Evolutionary conservation across 2,888 invertebrate genomes (phyloP).

Genomic region (Cynaeus angustus): DNA sequence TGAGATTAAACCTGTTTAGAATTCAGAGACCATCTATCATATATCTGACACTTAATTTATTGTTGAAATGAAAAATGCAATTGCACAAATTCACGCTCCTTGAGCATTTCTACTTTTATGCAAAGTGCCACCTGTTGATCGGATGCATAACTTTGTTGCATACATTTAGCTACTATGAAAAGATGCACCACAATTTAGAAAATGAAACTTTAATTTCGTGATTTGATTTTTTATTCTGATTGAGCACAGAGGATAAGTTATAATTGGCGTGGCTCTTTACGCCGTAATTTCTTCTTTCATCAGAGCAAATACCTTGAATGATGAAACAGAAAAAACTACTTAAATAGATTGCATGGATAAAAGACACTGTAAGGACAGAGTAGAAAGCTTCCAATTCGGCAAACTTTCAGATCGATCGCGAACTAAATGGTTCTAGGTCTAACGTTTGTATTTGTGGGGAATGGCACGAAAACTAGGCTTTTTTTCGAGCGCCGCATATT

Average conservation of each 20-base stretch:
- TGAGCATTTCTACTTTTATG: too few species aligned
- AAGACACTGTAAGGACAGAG: conserved; percentile 13
- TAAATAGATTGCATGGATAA: conserved; percentile 26
- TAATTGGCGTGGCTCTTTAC: too few species aligned
- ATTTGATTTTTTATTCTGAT: too few species aligned
- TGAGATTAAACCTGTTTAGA: conserved; percentile 10
- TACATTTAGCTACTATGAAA: background rate
- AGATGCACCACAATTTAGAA: too few species aligned
- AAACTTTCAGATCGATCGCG: conserved; percentile 16
- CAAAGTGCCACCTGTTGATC: conserved; percentile 6
- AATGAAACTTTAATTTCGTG: too few species aligned
- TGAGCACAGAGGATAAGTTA: too few species aligned
- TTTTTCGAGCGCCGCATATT: background rate
- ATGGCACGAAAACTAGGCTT: too few species aligned
- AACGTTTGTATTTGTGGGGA: background rate
- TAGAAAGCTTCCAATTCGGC: conserved; percentile 16
- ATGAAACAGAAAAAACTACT: conserved; percentile 20
- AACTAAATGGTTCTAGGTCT: conserved; percentile 14
- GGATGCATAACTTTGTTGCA: background rate
- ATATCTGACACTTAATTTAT: conserved; percentile 27
- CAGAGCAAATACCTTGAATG: conserved; percentile 4
- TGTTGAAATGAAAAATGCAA: conserved; percentile 19
- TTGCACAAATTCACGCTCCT: too few species aligned
- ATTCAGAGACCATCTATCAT: conserved; percentile 16
- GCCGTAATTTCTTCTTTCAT: too few species aligned